Base-by-base conservation (phyloP, 2,797 vertebrate genomes). In the Pelodytes ibericus region DNA sequence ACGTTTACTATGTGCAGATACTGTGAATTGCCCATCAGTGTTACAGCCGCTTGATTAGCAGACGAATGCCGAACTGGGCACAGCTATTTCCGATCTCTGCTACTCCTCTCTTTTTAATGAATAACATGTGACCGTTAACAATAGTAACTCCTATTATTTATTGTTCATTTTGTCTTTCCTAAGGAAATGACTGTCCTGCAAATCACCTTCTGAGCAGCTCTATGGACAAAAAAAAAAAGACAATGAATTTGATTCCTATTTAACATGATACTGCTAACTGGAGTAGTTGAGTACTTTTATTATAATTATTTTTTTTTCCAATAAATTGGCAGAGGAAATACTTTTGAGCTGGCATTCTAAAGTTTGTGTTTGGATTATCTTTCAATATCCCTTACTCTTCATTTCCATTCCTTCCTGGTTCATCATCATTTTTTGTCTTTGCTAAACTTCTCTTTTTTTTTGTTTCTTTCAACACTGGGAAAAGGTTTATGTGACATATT, bases 141-240 rank as follows among this genome's bases (percentile, higher is more conserved):
- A 91, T 94, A 98, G 92, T 97, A 98, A 95, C 94, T 93, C 90
- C 91, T 95, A 90, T 96, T 99, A 99, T 99, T 99, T 99, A 99
- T 99, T 99, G 96, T 93, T 92, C 95, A 93, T 92, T 93, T 89
- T 94, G 92, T 95, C 93, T 92, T 90, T 92, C 87, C 86, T 91
- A 93, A 92, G 87, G 88, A 87, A 91, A 90, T 92, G 84, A 94
- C 92, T 90, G 93, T 88, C 93, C 93, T 84, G 90, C 78, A 77
- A 88, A 83, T 84, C 84, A 91, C 90, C 92, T 88, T 92, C 62
- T 88, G 91, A 91, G 91, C 88, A 94, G 92, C 90, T 90, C 94
- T 96, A 96, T 93, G 93, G 94, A 95, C 86, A 90, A 94, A 77
- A 66, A 58, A 66, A 66, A 75, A 74, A 80, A 75, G 91, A 95